A percentile compares a stretch with the other conserved stretches of the same genome.
These are phyloP conservation scores for Lycaon pictus DNA, from an alignment of 2,113 vertebrate genomes.

Conservation along the genomic window DNA sequence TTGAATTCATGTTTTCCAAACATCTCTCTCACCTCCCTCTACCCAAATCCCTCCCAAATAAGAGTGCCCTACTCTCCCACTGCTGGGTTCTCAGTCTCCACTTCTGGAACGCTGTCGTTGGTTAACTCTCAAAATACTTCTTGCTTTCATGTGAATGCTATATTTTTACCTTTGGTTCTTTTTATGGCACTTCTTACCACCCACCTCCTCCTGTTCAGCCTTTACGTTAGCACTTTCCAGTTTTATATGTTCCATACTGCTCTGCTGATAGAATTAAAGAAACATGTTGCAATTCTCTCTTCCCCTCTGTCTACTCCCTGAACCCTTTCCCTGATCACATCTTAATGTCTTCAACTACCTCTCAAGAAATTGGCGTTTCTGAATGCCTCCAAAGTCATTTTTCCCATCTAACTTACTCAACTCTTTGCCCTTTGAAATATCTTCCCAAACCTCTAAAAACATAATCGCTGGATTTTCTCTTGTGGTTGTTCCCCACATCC, in stretches of 20 bases:
- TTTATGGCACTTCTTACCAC: constrained; percentile 69
- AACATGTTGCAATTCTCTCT: constrained; percentile 39
- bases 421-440: constrained; percentile 27
- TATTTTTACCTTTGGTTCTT: constrained; percentile 77
- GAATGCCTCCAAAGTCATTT: constrained; percentile 33
- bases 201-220: constrained; percentile 76
- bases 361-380: constrained; percentile 39
- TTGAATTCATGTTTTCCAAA: constrained; percentile 22
- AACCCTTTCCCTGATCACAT: not conserved
- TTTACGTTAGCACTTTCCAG: constrained; percentile 70
- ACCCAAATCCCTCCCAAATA: constrained; percentile 29
- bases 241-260: constrained; percentile 60
- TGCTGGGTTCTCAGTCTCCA: not conserved
- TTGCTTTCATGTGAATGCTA: constrained; percentile 69
- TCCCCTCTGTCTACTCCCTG: constrained; percentile 1
- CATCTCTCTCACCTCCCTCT: not conserved
- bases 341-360: constrained; percentile 27
- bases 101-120: constrained; percentile 48
- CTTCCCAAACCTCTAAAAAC: constrained; percentile 16
- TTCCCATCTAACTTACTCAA: constrained; percentile 44
- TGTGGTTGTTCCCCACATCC: not conserved
- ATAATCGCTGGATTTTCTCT: not conserved
- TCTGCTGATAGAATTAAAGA: constrained; percentile 68
- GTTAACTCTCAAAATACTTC: constrained; percentile 66
- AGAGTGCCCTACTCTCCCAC: constrained; percentile 43